phyloP scores from a whole-genome alignment of 2,797 vertebrate species.

The Prunella strophiata region DNA sequence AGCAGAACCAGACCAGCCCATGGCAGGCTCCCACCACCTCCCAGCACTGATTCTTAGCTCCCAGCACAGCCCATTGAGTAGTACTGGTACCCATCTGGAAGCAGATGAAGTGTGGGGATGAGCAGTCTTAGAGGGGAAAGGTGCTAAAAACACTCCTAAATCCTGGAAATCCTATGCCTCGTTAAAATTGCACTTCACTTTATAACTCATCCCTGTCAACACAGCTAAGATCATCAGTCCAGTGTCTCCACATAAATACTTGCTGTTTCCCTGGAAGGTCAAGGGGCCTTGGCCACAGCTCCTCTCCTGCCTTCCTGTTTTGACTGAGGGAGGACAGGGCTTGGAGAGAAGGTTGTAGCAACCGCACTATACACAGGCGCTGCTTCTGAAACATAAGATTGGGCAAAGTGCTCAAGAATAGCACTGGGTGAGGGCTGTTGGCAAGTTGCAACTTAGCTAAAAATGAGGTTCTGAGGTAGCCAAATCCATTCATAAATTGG shows the following conservation, averaged over 20 bases:
- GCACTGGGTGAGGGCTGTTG: slow-evolving; percentile 50
- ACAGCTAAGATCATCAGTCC: slow-evolving; percentile 12
- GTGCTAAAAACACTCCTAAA: slow-evolving; percentile 52
- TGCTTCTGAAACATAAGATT: slow-evolving; percentile 49
- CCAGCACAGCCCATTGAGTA: rapidly evolving
- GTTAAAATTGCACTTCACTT: slow-evolving; percentile 45
- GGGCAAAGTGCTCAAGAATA: slow-evolving; percentile 41
- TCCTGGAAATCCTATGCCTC: slow-evolving; percentile 61
- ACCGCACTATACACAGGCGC: not conserved
- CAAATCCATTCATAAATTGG: slow-evolving; percentile 70
- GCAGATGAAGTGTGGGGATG: rapidly evolving
- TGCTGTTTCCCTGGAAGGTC: slow-evolving; percentile 50
- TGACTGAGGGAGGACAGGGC: slow-evolving; percentile 42
- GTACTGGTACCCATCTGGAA: not conserved
- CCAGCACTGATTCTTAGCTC: not conserved
- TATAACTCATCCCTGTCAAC: slow-evolving; percentile 67
- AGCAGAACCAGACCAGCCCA: not conserved
- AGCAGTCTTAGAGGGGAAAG: not conserved
- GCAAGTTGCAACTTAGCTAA: slow-evolving; percentile 39
- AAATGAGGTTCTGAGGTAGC: slow-evolving; percentile 61
- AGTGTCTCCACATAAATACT: slow-evolving; percentile 37
- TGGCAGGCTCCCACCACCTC: not conserved
- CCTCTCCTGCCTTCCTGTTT: slow-evolving; percentile 62
- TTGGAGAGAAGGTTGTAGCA: slow-evolving; percentile 51
- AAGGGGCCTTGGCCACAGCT: slow-evolving; percentile 37